Percentiles rank a stretch among this genome's conserved stretches.
These are phyloP conservation scores for Dascyllus trimaculatus DNA, from an alignment of 2,113 vertebrate species.

Conservation along the genomic window DNA sequence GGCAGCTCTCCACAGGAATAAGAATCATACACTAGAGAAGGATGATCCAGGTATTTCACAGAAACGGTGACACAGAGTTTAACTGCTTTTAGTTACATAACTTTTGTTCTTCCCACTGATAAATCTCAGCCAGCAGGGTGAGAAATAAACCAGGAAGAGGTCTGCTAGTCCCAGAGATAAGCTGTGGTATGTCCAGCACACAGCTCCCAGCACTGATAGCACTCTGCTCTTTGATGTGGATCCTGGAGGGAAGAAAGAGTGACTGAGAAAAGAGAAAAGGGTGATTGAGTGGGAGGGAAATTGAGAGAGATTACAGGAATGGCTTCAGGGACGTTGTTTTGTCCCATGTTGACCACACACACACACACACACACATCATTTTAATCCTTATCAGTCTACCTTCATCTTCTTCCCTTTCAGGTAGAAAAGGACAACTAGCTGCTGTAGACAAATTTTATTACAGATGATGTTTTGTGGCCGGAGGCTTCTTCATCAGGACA, in stretches of 20 bases:
- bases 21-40: neutral
- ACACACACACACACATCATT: constrained; percentile 38
- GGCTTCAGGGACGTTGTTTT: constrained; percentile 59
- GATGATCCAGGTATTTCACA: neutral
- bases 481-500: neutral
- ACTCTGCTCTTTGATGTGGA: constrained; percentile 61
- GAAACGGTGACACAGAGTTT: neutral
- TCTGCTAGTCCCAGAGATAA: constrained; percentile 61
- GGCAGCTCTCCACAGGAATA: neutral
- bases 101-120: constrained; percentile 37
- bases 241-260: constrained; percentile 63
- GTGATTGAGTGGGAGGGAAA: constrained; percentile 62
- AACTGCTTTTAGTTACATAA: neutral
- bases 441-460: constrained; percentile 29
- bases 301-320: constrained; percentile 63
- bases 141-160: constrained; percentile 65
- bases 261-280: constrained; percentile 58
- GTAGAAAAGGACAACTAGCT: constrained; percentile 1
- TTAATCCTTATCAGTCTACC: constrained; percentile 37
- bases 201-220: constrained; percentile 53
- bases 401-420: constrained; percentile 51
- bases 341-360: constrained; percentile 35
- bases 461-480: constrained; percentile 29
- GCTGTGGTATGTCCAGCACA: constrained; percentile 43
- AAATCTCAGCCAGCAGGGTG: constrained; percentile 31